Evolutionary conservation across 2,888 invertebrate species (phyloP).

Genomic region (Pecten maximus): DNA sequence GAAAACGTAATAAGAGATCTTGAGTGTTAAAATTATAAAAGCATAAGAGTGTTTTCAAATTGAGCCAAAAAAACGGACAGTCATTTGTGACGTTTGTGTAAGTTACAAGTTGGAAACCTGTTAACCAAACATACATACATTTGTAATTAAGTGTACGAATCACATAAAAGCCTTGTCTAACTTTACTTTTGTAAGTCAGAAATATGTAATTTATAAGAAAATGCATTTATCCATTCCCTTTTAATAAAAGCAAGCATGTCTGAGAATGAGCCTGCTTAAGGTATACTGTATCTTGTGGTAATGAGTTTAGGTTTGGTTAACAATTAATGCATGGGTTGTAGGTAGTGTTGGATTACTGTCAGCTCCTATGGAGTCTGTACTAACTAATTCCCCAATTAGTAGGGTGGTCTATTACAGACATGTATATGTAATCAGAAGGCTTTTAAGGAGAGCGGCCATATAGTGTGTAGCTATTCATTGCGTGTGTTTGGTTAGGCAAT

Average conservation of each 20-base stretch:
- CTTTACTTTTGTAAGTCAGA: neutral
- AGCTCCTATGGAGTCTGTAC: neutral
- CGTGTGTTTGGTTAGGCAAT: neutral
- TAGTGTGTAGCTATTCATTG: neutral
- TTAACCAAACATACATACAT: neutral
- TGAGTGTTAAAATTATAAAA: neutral
- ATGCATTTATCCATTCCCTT: neutral
- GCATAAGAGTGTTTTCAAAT: neutral
- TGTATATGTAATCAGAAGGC: neutral
- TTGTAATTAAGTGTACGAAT: neutral
- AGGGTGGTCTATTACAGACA: neutral
- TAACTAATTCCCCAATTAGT: neutral
- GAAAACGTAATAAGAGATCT: neutral
- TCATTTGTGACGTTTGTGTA: neutral
- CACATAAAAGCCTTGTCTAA: neutral
- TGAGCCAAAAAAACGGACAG: neutral
- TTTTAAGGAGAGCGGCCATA: neutral
- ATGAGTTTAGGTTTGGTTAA: neutral
- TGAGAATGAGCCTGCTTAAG: neutral
- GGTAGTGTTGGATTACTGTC: neutral
- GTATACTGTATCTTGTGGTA: neutral
- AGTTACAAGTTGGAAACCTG: neutral
- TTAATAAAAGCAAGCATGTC: neutral
- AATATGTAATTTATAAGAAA: neutral
- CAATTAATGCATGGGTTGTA: neutral